Base-by-base conservation (phyloP, 2,797 vertebrate genomes). In the Epinephelus malabaricus region DNA sequence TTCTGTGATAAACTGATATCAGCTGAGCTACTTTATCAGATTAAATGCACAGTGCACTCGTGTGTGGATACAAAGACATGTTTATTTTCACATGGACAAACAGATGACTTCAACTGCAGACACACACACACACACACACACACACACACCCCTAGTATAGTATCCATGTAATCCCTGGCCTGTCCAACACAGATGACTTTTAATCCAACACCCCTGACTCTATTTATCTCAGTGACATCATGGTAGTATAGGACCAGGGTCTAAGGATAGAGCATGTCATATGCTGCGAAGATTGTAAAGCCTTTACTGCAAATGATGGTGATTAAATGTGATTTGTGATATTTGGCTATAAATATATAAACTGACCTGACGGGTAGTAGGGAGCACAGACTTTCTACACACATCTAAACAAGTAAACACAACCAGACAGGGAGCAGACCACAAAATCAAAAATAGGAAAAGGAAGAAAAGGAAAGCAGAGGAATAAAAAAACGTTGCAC, bases 141-240 rank as follows among this genome's bases (percentile, higher is more conserved):
- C 73, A 81, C 1, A 71, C 72, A 70, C 68, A 54, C 45, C 72
- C 88, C 82, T 72, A 86, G 76, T 86, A 78, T 88, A 86, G 85
- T 73, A 78, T 79, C 83, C 58, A 47, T 78, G 70, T 89, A 93
- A 92, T 91, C 91, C 89, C 58, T 12, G 17, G 69, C 76, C 46
- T 81, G 79, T 86, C 81, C 71, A 65, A 74, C 66, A 86, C 86
- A 87, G 78, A 86, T 82, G 73, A 80, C 83, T 81, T 79, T 73
- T 90, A 90, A 90, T 92, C 87, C 85, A 89, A 83, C 69, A 69
- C 56, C 78, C 72, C 51, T 3, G 10, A 68, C 73, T 81, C 66
- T 59, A 79, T 90, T 90, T 87, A 81, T 80, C 66, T 53, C 72
- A 23, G 25, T 89, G 83, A 76, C 84, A 85, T 72, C 73, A 88